These are phyloP conservation scores for Antheraea yamamai DNA, from an alignment of 2,888 invertebrate genomes.

Conservation along the genomic window DNA sequence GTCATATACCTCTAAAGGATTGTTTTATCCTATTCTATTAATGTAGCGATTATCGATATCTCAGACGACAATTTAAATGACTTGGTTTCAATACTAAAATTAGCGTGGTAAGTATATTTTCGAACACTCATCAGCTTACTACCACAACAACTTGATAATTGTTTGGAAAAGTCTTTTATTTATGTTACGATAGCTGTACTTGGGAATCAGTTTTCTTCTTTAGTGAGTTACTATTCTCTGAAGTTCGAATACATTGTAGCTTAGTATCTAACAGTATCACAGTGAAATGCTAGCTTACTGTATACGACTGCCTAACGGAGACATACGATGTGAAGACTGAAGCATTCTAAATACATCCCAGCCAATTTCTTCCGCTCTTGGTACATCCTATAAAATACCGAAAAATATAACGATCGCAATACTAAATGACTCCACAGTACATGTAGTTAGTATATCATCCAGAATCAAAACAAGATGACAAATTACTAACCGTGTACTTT, in stretches of 20 bases:
- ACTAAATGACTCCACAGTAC: not conserved
- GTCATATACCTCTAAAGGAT: not conserved
- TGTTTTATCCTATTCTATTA: not conserved
- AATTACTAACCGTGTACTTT: not conserved
- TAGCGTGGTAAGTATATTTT: not conserved
- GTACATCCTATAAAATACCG: not conserved
- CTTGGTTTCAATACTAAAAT: not conserved
- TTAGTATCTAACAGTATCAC: too few relatives aligned
- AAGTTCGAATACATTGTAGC: not conserved
- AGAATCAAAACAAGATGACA: not conserved
- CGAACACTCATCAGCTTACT: too few relatives aligned
- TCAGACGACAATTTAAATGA: not conserved
- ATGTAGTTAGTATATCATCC: not conserved
- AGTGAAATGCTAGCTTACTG: too few relatives aligned
- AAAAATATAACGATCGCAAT: not conserved
- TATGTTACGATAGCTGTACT: not conserved
- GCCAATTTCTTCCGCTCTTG: not conserved
- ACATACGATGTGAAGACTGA: not conserved
- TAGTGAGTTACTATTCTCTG: not conserved
- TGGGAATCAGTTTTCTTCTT: not conserved
- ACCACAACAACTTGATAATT: not conserved
- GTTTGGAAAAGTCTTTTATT: not conserved
- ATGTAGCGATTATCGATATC: not conserved
- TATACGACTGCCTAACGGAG: not conserved
- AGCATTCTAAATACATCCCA: not conserved